These are phyloP conservation scores for Ammodytes dubius DNA, from an alignment of 2,113 vertebrate species.

Conservation along the genomic window DNA sequence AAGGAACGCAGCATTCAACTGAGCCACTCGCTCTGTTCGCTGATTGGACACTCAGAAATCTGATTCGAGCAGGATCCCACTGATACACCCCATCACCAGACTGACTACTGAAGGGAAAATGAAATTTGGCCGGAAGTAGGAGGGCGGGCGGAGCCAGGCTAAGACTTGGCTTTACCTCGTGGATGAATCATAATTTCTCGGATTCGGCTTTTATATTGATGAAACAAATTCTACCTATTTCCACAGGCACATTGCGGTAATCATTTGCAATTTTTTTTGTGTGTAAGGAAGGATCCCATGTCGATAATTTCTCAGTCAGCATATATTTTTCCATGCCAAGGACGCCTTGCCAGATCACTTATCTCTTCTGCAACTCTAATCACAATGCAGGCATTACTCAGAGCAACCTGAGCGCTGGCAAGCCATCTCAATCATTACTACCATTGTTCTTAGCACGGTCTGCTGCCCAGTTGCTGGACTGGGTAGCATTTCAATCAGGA, in stretches of 20 bases:
- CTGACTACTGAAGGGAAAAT: too few species aligned
- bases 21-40: too few species aligned
- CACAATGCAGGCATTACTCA: slow-evolving; percentile 1
- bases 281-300: neutral
- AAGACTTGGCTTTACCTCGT: neutral
- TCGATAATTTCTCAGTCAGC: neutral
- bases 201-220: neutral
- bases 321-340: neutral
- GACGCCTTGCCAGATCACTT: too few species aligned
- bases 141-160: too few species aligned
- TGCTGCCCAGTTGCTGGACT: slow-evolving; percentile 20
- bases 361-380: neutral
- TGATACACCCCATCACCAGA: too few species aligned
- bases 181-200: neutral
- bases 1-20: too few species aligned
- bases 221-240: neutral
- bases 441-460: slow-evolving; percentile 38
- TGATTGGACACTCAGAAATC: too few species aligned
- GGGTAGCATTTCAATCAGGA: slow-evolving; percentile 47
- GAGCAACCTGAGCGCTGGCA: neutral
- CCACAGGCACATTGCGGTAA: too few species aligned
- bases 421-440: slow-evolving; percentile 27
- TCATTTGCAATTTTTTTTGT: neutral
- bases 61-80: too few species aligned
- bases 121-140: too few species aligned